Conservation (phyloP, 2,797 vertebrate genomes). For the Tapera naevia region DNA sequence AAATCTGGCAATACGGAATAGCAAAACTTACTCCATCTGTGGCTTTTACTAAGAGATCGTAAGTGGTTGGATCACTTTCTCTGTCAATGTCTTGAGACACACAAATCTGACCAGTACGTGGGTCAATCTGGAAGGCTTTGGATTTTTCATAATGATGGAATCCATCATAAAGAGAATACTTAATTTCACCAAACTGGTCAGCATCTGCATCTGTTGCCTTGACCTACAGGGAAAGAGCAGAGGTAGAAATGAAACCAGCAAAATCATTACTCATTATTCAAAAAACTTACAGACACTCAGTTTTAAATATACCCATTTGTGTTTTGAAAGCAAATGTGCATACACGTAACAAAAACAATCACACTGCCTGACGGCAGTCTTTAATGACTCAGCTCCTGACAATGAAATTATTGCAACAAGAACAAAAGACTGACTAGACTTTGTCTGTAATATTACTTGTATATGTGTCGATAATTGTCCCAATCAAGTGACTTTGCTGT, state of each 20-base stretch:
- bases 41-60: constrained; percentile 90
- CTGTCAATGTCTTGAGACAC: constrained; percentile 88
- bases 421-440: background rate
- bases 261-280: background rate
- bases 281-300: background rate
- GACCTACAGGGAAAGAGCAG: constrained; percentile 75
- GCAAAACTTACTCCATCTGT: constrained; percentile 86
- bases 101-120: constrained; percentile 83
- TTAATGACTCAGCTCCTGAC: background rate
- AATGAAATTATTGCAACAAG: background rate
- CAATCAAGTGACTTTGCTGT: background rate
- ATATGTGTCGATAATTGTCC: background rate
- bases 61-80: constrained; percentile 80
- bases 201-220: constrained; percentile 87
- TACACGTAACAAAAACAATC: background rate
- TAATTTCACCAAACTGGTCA: constrained; percentile 81
- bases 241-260: background rate
- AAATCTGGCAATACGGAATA: background rate
- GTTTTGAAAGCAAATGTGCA: background rate
- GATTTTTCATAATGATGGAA: constrained; percentile 82
- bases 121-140: constrained; percentile 83
- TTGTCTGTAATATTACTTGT: background rate
- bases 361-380: background rate
- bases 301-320: background rate
- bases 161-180: constrained; percentile 85